phyloP scores from a whole-genome alignment of 2,888 invertebrate species.

The Hyles lineata region DNA sequence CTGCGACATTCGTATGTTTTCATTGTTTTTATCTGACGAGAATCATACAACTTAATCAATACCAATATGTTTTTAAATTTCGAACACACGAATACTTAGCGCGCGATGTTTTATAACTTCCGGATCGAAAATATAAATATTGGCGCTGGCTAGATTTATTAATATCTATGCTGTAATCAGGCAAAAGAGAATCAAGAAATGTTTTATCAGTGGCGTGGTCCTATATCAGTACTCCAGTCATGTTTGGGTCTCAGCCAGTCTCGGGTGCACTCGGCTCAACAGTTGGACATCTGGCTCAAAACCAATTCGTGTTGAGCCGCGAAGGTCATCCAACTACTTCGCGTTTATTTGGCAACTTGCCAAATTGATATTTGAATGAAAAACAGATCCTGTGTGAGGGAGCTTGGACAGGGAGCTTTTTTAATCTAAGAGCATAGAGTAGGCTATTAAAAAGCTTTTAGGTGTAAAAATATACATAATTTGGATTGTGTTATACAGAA shows the following conservation, averaged over 20 bases:
- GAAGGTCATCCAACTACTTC: constrained; percentile 12
- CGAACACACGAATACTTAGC: too few species aligned
- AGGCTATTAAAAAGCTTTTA: too few species aligned
- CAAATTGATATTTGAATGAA: constrained; percentile 19
- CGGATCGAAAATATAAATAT: neutral
- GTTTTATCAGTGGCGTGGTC: neutral
- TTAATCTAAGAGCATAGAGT: neutral
- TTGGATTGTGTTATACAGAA: too few species aligned
- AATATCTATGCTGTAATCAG: neutral
- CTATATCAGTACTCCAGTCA: neutral
- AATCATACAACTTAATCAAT: too few species aligned
- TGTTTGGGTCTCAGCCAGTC: neutral
- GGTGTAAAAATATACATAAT: too few species aligned
- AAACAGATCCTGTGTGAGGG: constrained; percentile 17
- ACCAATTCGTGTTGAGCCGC: constrained; percentile 1
- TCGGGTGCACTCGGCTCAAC: constrained; percentile 19
- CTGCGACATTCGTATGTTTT: too few species aligned
- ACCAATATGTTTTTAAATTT: too few species aligned
- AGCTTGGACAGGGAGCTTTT: neutral
- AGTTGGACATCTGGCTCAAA: constrained; percentile 18
- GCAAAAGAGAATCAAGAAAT: neutral
- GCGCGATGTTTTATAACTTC: too few species aligned
- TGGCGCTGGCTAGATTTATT: neutral
- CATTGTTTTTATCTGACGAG: too few species aligned
- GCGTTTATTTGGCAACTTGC: constrained; percentile 11